Evolutionary conservation across 2,113 vertebrate genomes (phyloP), one percentile per base, ranked within the genome.

Genomic region (Acanthochromis polyacanthus): DNA sequence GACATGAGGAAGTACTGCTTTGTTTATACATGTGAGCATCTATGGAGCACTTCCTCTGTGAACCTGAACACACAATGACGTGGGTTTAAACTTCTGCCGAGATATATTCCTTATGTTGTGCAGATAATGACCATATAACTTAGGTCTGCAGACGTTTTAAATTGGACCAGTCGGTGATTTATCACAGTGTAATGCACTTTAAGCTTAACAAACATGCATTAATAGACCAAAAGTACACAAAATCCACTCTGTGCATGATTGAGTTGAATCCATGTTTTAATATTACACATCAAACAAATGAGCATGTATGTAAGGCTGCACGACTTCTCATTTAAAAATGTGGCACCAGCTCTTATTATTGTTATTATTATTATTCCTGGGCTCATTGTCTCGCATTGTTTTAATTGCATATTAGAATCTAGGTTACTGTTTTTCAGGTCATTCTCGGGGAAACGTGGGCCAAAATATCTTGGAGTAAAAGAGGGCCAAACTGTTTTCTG

Each of bases 361-460:
- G 75, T 75, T 75, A 32, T 32, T 36, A 48, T 81, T 85, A 78
- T 75, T 73, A 65, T 46, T 80, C 30, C 52, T 56, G 7, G 25
- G 38, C 32, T 62, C 71, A 46, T 81, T 84, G 75, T 87, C 65
- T 40, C 23, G 22, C 81, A 76, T 69, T 77, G 75, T 81, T 83
- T 82, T 81, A 75, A 86, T 76, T 83, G 83, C 78, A 75, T 51
- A 63, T 67, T 20, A 48, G 56, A 90, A 91, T 87, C 75, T 89
- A 77, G 89, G 89, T 90, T 88, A 87, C 52, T 40, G 70, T 71
- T 91, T 91, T 86, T 83, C 79, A 82, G 88, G 86, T 88, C 83
- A 78, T 76, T 80, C 80, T 90, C 65, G 56, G 64, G 40, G 74
- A 89, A 84, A 77, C 83, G 45, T 45, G 60, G 64, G 81, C 85